Conservation (phyloP, 2,797 vertebrate species). For the Sebastes melanostomus region DNA sequence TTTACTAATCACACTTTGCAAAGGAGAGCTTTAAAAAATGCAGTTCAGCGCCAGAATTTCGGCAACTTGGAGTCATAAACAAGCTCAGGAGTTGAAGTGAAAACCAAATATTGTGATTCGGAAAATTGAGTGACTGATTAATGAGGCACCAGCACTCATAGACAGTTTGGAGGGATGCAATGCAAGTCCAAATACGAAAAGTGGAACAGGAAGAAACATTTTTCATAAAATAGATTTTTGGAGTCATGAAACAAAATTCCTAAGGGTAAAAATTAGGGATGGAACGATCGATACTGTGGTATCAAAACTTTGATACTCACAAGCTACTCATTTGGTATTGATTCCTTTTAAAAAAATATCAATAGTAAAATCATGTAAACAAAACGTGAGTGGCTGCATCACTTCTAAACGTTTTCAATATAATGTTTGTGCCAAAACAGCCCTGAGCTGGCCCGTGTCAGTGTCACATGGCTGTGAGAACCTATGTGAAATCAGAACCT, state of each 20-base stretch:
- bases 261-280: background rate
- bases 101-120: background rate
- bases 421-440: too few relatives aligned
- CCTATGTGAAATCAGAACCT: too few relatives aligned
- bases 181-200: background rate
- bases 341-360: too few relatives aligned
- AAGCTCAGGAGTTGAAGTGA: background rate
- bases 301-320: too few relatives aligned
- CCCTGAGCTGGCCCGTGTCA: too few relatives aligned
- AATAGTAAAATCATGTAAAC: too few relatives aligned
- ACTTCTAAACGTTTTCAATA: too few relatives aligned
- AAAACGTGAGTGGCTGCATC: too few relatives aligned
- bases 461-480: too few relatives aligned
- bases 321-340: too few relatives aligned
- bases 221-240: background rate
- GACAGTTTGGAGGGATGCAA: background rate
- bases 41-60: background rate
- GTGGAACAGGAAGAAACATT: background rate
- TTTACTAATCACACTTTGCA: conserved; percentile 4
- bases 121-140: background rate
- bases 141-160: background rate
- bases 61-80: background rate
- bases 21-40: background rate
- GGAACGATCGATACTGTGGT: too few relatives aligned
- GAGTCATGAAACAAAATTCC: background rate